Conservation (phyloP, 1,140 invertebrate genomes). For the Drosophila micromelanica region DNA sequence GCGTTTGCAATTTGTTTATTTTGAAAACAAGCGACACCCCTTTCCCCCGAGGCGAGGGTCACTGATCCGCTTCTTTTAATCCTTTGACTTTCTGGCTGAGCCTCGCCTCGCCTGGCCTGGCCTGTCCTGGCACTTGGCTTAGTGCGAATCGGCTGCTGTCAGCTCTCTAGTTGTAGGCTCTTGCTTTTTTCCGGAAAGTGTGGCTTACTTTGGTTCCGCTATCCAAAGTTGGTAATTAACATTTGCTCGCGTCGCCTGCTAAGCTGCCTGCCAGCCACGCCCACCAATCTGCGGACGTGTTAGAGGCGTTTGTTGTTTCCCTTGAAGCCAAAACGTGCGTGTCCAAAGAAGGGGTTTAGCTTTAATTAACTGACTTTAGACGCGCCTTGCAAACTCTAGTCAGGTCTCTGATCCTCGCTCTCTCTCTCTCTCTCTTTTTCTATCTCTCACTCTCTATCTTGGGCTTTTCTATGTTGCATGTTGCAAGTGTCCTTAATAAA, state of each 20-base stretch:
- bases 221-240: constrained; percentile 73
- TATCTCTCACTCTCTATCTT: too few species aligned
- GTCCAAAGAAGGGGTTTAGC: constrained; percentile 49
- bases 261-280: constrained; percentile 35
- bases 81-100: constrained; percentile 62
- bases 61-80: constrained; percentile 57
- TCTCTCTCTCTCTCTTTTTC: too few species aligned
- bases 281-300: background rate
- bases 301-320: constrained; percentile 37
- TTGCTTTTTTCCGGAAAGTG: constrained; percentile 75
- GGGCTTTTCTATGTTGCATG: background rate
- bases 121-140: constrained; percentile 30
- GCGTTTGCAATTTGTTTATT: constrained; percentile 79
- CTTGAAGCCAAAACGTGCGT: constrained; percentile 26
- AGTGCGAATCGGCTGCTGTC: constrained; percentile 23
- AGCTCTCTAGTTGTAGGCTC: background rate
- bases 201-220: constrained; percentile 81
- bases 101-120: background rate
- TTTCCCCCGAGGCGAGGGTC: constrained; percentile 46
- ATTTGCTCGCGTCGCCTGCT: constrained; percentile 51
- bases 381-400: constrained; percentile 46
- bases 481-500: background rate
- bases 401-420: constrained; percentile 5
- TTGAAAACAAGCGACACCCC: constrained; percentile 80
- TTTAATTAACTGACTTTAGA: constrained; percentile 62